A percentile compares a stretch with the other conserved stretches of the same genome.
phyloP scores from a whole-genome alignment of 2,113 vertebrate species.

The Indicator indicator region DNA sequence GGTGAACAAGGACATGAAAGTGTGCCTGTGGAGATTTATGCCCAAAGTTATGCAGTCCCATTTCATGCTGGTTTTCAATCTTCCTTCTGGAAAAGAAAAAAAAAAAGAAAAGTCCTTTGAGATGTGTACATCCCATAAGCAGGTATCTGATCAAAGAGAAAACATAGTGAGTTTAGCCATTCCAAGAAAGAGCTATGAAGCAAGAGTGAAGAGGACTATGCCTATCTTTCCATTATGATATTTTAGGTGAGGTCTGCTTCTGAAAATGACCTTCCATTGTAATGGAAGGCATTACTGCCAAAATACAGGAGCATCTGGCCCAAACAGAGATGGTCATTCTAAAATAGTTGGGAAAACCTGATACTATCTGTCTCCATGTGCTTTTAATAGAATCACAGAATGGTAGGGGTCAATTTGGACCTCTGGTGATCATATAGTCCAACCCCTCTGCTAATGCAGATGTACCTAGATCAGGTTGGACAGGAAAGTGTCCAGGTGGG shows the following conservation, averaged over 20 bases:
- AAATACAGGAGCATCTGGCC: not conserved
- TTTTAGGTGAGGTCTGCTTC: not conserved
- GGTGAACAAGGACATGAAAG: not conserved
- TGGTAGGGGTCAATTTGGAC: too few species aligned
- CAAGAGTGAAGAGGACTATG: not conserved
- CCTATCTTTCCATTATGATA: not conserved
- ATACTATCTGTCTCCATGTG: not conserved
- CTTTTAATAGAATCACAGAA: not conserved
- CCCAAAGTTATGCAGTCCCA: not conserved
- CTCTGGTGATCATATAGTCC: too few species aligned
- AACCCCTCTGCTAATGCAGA: too few species aligned
- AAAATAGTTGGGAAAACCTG: not conserved
- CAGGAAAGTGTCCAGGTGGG: too few species aligned
- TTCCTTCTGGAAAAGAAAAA: not conserved
- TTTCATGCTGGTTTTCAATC: not conserved
- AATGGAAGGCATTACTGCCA: not conserved
- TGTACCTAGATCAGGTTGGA: too few species aligned
- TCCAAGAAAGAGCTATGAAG: not conserved
- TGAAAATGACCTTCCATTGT: not conserved
- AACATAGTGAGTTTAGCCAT: not conserved
- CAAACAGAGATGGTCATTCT: not conserved
- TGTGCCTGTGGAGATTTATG: not conserved
- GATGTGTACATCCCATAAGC: not conserved
- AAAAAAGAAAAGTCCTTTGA: not conserved
- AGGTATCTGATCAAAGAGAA: not conserved